Evolutionary conservation across 2,888 invertebrate genomes (phyloP).

Genomic region (Drosophila meridiana): DNA sequence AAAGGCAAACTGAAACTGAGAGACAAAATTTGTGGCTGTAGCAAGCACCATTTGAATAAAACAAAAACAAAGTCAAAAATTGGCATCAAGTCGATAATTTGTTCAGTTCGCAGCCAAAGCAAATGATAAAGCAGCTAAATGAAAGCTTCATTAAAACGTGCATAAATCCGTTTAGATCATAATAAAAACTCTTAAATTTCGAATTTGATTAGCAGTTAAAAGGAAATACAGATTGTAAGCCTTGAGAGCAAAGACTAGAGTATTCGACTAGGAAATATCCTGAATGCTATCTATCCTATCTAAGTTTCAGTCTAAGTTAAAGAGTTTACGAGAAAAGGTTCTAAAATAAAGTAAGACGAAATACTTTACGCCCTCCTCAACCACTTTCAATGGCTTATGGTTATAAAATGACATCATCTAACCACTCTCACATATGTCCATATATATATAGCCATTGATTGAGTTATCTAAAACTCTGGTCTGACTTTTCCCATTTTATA

Average conservation of each 20-base stretch:
- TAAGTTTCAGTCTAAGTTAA: no score
- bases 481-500: neutral
- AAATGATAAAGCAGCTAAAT: constrained; percentile 29
- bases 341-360: neutral
- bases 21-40: constrained; percentile 22
- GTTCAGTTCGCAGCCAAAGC: constrained; percentile 31
- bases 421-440: neutral
- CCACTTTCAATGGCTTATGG: neutral
- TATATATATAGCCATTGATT: neutral
- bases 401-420: neutral
- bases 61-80: constrained; percentile 19
- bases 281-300: neutral
- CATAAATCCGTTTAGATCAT: constrained; percentile 27
- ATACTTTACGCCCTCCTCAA: neutral
- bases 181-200: constrained; percentile 9
- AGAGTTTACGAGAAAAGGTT: neutral
- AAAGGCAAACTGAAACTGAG: constrained; percentile 28
- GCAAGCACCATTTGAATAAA: constrained; percentile 24
- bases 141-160: constrained; percentile 41
- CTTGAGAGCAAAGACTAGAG: constrained; percentile 7
- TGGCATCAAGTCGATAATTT: constrained; percentile 62
- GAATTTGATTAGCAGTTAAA: neutral
- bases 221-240: neutral
- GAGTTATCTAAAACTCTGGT: neutral
- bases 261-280: neutral